Evolutionary conservation across 2,888 invertebrate species (phyloP), one percentile per base, ranked within the genome.

Genomic region (Graphium colonna): DNA sequence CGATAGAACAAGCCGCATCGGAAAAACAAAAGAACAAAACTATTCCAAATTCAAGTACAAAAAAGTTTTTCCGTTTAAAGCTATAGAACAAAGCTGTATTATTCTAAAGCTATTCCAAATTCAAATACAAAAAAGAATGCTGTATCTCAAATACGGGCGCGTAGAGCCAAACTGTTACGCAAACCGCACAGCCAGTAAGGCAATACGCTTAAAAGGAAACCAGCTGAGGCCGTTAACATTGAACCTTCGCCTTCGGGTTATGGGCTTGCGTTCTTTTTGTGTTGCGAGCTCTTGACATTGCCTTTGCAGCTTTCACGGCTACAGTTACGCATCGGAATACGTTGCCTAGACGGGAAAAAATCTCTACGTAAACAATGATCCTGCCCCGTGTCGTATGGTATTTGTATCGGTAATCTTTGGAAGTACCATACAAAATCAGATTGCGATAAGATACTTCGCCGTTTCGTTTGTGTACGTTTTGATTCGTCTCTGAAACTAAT

Each of bases 201-300:
- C 74, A 77, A 81, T 76, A 72, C 73, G 73, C 78, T 77, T 82
- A 81, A 77, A 84, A 79, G 80, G 81, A 76, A 80, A 78, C 73
- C 73, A 77, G 82, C 77, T 79, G 79, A 75, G 75, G 69, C 56
- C 68, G 71, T 76, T 81, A 84, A 77, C 86, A 83, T 79, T 86
- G 85, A 85, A 85, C 84, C 69, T 70, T 65, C 73, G 78, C 67
- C 65, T 60, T 68, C 66, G 71, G 76, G 79, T 80, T 83, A 84
- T 79, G 83, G 82, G 66, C 77, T 77, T 71, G 73, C 64, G 72
- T 69, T 79, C 73, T 82, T 83, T 81, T 74, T 75, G 75, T 75
- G 70, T 73, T 64, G 21, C 61, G 69, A 79, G 82, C 73, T 82
- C 85, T 85, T 85, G 85, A 85, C 86, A 86, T 86, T 87, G 84